Base-by-base conservation (phyloP, 37 sponge, comb jelly and placozoan species). In the Halisarca cf. caerulea region DNA sequence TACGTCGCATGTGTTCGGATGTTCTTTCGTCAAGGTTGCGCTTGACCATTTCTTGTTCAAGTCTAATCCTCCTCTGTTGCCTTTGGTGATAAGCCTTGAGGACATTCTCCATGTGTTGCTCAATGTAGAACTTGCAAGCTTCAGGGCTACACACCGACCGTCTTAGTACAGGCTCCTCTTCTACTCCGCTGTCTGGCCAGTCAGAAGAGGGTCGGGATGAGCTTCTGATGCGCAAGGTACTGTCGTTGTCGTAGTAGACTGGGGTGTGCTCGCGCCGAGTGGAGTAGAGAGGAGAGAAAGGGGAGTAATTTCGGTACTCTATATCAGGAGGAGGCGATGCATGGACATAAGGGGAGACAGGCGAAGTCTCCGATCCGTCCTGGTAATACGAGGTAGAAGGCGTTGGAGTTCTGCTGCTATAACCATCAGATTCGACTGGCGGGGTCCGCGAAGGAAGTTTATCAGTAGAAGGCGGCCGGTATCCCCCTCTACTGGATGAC, bases 111-210 rank as follows among this genome's bases (percentile, higher is more conserved):
- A 98, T 90, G 58, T 95, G 96, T 61, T 95, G 94, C 80, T 98
- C 96, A 80, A 95, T 92, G 80, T 90, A 95, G 81, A 97, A 97
- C 84, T 97, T 97, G 66, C 92, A 95, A 2, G 98, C 98, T 62
- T 97, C 98, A 7, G 95, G 91, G 27, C 95, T 88, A 18, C 90
- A 87, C 0, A 88, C 58, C 1, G 93, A 85, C n/a, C 95, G 80
- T 21, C 73, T 77, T 17, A 84, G 64, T 0, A 85, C 84, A 3
- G 42, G 78, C 36, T 92, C 93, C 79, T 90, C 94, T 58, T 94
- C 94, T 5, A 90, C 87, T 0, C 89, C 94, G 59, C 89, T 90
- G 61, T 90, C 89, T 20, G 83, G 74, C n/a, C n/a, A n/a, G 14
- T 90, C 94, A 39, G 71, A 79, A 51, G 42, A 18, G 4, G 83